Base-by-base conservation (phyloP, 92 coral and sea anemone species). In the Parazoanthus atlanticus region DNA sequence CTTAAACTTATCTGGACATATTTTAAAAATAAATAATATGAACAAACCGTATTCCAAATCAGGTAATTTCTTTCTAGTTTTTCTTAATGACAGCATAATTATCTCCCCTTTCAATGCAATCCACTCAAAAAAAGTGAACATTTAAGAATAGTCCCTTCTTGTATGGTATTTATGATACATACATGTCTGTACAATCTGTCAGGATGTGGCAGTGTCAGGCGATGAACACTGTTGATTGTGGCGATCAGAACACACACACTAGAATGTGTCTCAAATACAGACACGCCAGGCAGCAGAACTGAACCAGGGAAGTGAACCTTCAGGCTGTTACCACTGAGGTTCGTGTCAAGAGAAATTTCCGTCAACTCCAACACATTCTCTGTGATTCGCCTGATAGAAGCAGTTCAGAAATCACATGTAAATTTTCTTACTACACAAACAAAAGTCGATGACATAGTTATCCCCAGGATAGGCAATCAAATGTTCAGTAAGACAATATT, bases 201-300 rank as follows among this genome's bases (percentile, higher is more conserved):
- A 23, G 99, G 99, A 81, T 97, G 98, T 21, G 98, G 89, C 65
- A 97, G 92, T 0, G 86, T 83, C 74, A 97, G 76, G 43, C 98
- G 96, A 84, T 97, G 99, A 36, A 97, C 98, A 43, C 98, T 95
- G 84, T 93, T 95, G 61, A 98, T 90, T 46, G 99, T 95, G 5
- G 99, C 98, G 46, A 93, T 94, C 49, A 97, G 91, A 3, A 97
- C 88, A 78, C 91, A 84, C 16, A 97, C 91, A 64, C 90, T 89
- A 21, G 97, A 83, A 16, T 90, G 88, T 34, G 95, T 95, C 85
- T 97, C 99, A 89, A 94, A 95, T 33, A 97, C 86, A 12, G 92
- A 93, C 82, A 95, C 92, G 67, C 90, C 90, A 36, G 99, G 97
- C 26, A 97, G 89, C 76, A 97, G 94, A 10, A 90, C 79, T 0